Evolutionary conservation across 2,113 vertebrate genomes (phyloP), one percentile per base, ranked within the genome.

Genomic region (Crotalus viridis): DNA sequence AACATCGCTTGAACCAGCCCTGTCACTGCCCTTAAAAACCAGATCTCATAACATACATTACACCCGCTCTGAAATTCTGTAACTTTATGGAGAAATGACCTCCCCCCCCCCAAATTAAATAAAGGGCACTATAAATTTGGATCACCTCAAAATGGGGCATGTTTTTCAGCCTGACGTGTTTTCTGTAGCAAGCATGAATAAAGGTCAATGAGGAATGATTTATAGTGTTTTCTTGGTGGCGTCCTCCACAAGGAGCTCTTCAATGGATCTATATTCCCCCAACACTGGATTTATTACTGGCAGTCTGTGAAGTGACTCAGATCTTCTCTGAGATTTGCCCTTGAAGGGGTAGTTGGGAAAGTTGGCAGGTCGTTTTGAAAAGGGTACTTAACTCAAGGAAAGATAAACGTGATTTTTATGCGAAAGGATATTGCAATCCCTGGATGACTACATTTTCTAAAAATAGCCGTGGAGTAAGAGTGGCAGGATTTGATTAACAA

Each of bases 201-300:
- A 90, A 94, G 57, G 92, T 94, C 1, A 10, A 39, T 43, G 22
- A 95, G 93, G 92, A 94, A 69, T 87, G 92, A 26, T 94, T 94
- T 91, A 88, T 33, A 91, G 61, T 89, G 94, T 95, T 95, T 89
- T 91, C 90, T 91, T 85, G 89, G 5, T 90, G 93, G 33, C 90
- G 74, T 91, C 95, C 93, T 89, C 1, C 0, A 64, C 88, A 86
- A 91, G 91, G 95, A 95, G 88, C 51, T 93, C 92, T 95, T 94
- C 74, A 46, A 92, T 33, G 55, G 54, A 21, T 81, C 6, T 81
- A 3, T 81, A 81, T 43, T 46, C 46, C 33, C 93, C 33, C 91
- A 91, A n/a, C 87, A 43, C 17, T 81, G 94, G 90, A 96, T 96
- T 95, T 96, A 96, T 95, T 91, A 48, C 54, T 89, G 86, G 19